These are phyloP conservation scores for Diadegma fenestrale DNA, from an alignment of 2,888 invertebrate genomes.

Conservation along the genomic window DNA sequence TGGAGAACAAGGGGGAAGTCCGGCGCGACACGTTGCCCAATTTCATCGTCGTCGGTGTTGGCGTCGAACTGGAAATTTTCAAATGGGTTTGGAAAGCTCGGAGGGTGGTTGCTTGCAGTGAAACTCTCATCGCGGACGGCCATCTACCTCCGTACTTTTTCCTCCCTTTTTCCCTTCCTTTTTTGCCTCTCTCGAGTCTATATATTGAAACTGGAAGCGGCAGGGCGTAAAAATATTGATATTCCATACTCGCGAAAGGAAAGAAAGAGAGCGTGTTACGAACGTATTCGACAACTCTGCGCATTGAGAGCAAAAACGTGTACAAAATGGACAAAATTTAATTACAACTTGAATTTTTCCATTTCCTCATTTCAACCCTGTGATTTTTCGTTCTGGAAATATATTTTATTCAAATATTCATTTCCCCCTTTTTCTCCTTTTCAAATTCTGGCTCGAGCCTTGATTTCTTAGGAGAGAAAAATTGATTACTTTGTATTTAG, in stretches of 20 bases:
- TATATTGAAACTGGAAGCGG: slow-evolving; percentile 13
- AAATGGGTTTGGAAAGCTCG: slow-evolving; percentile 13
- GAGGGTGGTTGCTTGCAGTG: slow-evolving; percentile 23
- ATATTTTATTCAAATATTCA: no score
- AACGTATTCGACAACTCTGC: neutral
- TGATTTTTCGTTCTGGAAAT: no score
- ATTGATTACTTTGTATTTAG: neutral
- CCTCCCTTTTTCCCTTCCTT: neutral
- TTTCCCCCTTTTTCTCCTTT: neutral
- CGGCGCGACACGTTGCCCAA: slow-evolving; percentile 45
- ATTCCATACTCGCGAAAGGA: slow-evolving; percentile 65
- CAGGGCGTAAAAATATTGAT: slow-evolving; percentile 70
- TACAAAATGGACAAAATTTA: neutral
- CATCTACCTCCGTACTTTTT: slow-evolving; percentile 32
- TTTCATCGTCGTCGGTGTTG: slow-evolving; percentile 45
- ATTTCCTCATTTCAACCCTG: neutral
- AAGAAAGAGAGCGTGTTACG: slow-evolving; percentile 25
- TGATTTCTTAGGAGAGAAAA: neutral
- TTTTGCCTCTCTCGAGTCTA: slow-evolving; percentile 15
- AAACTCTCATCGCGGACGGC: slow-evolving; percentile 36
- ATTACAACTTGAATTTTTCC: neutral
- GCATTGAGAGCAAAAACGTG: neutral
- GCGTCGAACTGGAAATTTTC: slow-evolving; percentile 11
- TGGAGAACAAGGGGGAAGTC: slow-evolving; percentile 37
- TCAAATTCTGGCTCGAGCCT: neutral